A percentile compares a stretch with the other conserved stretches of the same genome.
phyloP scores from a whole-genome alignment of 2,888 invertebrate genomes.

The Pterostichus madidus region DNA sequence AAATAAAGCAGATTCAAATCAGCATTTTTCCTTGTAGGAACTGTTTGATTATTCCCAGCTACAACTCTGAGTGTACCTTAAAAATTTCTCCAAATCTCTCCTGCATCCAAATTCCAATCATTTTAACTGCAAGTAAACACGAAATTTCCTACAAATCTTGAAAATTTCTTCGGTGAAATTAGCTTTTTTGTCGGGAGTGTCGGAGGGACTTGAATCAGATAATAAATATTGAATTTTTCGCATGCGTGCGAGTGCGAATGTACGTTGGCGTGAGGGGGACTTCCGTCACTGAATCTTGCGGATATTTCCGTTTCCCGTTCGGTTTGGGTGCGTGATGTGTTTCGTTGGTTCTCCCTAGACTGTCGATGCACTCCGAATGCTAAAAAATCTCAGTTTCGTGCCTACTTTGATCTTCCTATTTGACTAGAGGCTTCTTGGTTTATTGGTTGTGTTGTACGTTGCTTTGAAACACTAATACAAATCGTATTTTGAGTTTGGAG shows the following conservation, averaged over 20 bases:
- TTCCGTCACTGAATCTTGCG: conserved; percentile 2
- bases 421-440: conserved; percentile 15
- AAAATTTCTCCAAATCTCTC: conserved; percentile 38
- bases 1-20: conserved; percentile 48
- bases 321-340: conserved; percentile 5
- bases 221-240: conserved; percentile 49
- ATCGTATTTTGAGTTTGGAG: not conserved
- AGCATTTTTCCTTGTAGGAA: conserved; percentile 25
- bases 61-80: conserved; percentile 23
- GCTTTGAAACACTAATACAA: conserved; percentile 36
- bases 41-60: conserved; percentile 41
- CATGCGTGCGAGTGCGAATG: not conserved
- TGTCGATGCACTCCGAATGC: conserved; percentile 9
- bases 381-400: conserved; percentile 8
- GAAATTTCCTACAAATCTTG: conserved; percentile 29
- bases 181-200: conserved; percentile 23
- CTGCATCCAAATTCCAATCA: conserved; percentile 26
- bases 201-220: conserved; percentile 17
- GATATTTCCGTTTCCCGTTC: conserved; percentile 22
- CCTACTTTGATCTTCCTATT: conserved; percentile 31
- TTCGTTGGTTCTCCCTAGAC: not conserved
- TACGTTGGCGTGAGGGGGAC: not conserved
- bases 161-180: conserved; percentile 25
- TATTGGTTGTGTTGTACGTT: not conserved
- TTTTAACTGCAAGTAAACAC: conserved; percentile 45